A percentile compares a stretch with the other conserved stretches of the same genome.
phyloP scores from a whole-genome alignment of 2,888 invertebrate genomes.

The Euclidia mi region DNA sequence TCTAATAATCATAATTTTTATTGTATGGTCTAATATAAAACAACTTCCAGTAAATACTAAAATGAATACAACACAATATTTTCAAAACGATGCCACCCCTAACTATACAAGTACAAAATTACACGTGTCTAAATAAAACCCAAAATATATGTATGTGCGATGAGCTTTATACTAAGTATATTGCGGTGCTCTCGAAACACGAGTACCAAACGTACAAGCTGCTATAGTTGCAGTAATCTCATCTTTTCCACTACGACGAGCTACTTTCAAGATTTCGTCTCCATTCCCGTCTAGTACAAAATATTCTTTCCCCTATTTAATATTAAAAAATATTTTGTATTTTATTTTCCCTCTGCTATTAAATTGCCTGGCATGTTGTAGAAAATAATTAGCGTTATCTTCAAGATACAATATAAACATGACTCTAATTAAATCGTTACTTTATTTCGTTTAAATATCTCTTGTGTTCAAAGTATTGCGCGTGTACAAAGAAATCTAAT shows the following conservation, averaged over 20 bases:
- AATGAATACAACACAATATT: too few relatives aligned
- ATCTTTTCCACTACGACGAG: background rate
- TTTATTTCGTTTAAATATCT: background rate
- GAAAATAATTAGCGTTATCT: conserved; percentile 36
- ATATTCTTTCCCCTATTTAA: conserved; percentile 4
- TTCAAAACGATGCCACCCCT: too few relatives aligned
- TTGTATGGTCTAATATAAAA: too few relatives aligned
- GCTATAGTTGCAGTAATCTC: background rate
- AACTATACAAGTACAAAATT: too few relatives aligned
- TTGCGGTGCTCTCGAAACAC: too few relatives aligned
- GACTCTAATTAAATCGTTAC: conserved; percentile 7
- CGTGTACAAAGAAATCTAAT: too few relatives aligned
- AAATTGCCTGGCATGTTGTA: conserved; percentile 29
- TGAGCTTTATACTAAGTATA: too few relatives aligned
- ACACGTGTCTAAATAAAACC: too few relatives aligned
- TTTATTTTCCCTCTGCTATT: conserved; percentile 21
- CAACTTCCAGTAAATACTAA: too few relatives aligned
- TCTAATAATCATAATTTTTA: too few relatives aligned
- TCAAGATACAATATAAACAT: conserved; percentile 10
- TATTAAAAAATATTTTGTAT: conserved; percentile 24
- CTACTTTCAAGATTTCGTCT: background rate
- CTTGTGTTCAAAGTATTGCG: too few relatives aligned
- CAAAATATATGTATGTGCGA: too few relatives aligned
- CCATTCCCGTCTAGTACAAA: background rate
- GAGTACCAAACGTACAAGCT: background rate